phyloP scores from a whole-genome alignment of 2,888 invertebrate species.

The Rhagonycha fulva region DNA sequence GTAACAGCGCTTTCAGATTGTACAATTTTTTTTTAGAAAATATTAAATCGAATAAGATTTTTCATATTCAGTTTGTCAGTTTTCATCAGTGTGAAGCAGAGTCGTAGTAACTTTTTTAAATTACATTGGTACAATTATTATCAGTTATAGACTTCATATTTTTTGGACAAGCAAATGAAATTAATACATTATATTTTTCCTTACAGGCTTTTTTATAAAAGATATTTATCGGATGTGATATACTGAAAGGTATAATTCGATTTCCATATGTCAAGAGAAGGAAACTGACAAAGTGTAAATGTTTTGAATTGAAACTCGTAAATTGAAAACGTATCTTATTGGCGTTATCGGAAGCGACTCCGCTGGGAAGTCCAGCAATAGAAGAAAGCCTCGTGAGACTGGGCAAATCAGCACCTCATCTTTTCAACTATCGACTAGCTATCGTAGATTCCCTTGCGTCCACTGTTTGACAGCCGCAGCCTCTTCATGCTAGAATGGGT shows the following conservation, averaged over 20 bases:
- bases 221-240: not conserved
- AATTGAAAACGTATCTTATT: slow-evolving; percentile 31
- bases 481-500: slow-evolving; percentile 19
- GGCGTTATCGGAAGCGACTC: slow-evolving; percentile 25
- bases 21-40: not conserved
- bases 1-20: not conserved
- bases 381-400: slow-evolving; percentile 29
- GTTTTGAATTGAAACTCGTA: slow-evolving; percentile 12
- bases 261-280: not conserved
- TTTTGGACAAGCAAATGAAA: no score
- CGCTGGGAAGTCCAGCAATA: slow-evolving; percentile 25
- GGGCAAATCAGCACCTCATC: slow-evolving; percentile 39
- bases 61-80: not conserved
- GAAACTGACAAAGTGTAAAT: not conserved
- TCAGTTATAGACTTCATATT: no score
- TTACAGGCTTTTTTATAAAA: not conserved
- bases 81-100: not conserved
- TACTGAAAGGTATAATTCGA: not conserved
- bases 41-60: not conserved
- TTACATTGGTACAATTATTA: no score
- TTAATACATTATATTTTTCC: not conserved
- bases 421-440: slow-evolving; percentile 37
- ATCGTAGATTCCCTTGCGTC: slow-evolving; percentile 31
- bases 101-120: no score
- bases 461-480: slow-evolving; percentile 28